Conservation (phyloP, 2,113 vertebrate genomes). For the Perca flavescens region DNA sequence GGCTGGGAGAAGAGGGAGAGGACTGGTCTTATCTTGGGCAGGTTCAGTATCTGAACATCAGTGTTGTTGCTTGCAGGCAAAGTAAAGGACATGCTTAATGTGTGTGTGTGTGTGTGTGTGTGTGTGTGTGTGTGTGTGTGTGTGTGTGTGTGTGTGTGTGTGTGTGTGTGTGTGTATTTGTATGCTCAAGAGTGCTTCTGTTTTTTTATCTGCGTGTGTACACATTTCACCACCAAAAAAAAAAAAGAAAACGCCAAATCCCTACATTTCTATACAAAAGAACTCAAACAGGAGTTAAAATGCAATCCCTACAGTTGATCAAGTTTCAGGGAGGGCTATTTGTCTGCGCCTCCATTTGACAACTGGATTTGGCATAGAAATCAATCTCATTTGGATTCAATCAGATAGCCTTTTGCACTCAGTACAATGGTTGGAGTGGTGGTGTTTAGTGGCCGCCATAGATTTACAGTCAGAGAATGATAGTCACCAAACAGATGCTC, state of each 20-base stretch:
- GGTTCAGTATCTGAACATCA: constrained; percentile 77
- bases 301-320: constrained; percentile 47
- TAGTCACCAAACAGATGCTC: constrained; percentile 67
- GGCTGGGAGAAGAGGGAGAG: constrained; percentile 83
- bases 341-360: constrained; percentile 55
- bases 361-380: constrained; percentile 67
- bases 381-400: constrained; percentile 76
- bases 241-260: background rate
- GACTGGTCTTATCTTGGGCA: constrained; percentile 57
- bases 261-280: background rate
- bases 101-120: background rate
- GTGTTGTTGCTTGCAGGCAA: constrained; percentile 27
- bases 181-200: background rate
- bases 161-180: constrained; percentile 16
- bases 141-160: background rate
- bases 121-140: background rate
- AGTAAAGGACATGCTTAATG: constrained; percentile 63
- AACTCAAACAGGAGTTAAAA: constrained; percentile 21
- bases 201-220: constrained; percentile 15
- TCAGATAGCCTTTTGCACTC: constrained; percentile 70
- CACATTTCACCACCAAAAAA: background rate
- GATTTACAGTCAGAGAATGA: constrained; percentile 70
- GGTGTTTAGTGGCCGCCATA: constrained; percentile 60
- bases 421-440: constrained; percentile 36
- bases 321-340: constrained; percentile 53